phyloP scores from a whole-genome alignment of 2,113 vertebrate species.

The Chiloscyllium plagiosum region DNA sequence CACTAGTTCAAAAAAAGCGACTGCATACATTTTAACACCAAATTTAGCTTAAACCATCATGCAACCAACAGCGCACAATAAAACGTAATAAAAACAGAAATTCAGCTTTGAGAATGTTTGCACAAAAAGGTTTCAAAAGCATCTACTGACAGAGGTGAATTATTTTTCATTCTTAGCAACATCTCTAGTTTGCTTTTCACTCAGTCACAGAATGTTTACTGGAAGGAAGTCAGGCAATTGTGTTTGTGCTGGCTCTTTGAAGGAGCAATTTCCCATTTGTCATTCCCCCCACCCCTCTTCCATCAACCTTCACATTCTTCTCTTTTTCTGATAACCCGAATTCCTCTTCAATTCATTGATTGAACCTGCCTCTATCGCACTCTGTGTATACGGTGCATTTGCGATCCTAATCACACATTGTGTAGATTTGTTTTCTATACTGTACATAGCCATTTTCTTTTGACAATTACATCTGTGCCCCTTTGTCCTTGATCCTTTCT shows the following conservation, averaged over 20 bases:
- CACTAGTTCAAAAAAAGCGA: background rate
- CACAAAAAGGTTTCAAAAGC: background rate
- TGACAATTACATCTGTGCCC: background rate
- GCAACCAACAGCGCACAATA: background rate
- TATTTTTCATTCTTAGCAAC: background rate
- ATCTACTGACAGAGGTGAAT: background rate
- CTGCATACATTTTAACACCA: background rate
- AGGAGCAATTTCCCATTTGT: no score
- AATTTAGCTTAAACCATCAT: background rate
- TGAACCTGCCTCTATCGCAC: background rate
- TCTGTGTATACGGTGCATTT: no score
- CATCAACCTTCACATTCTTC: no score
- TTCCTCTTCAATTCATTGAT: background rate
- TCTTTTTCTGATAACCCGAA: no score
- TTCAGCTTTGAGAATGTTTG: background rate
- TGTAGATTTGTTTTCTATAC: no score
- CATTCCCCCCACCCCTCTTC: no score
- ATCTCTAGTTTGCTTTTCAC: background rate
- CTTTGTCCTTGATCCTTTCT: no score
- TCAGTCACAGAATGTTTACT: no score
- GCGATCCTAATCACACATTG: no score
- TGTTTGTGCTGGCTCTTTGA: no score
- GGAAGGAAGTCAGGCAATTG: no score
- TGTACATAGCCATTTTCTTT: background rate
- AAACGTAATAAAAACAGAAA: background rate